phyloP scores from a whole-genome alignment of 2,113 vertebrate species.

The Petaurus breviceps region DNA sequence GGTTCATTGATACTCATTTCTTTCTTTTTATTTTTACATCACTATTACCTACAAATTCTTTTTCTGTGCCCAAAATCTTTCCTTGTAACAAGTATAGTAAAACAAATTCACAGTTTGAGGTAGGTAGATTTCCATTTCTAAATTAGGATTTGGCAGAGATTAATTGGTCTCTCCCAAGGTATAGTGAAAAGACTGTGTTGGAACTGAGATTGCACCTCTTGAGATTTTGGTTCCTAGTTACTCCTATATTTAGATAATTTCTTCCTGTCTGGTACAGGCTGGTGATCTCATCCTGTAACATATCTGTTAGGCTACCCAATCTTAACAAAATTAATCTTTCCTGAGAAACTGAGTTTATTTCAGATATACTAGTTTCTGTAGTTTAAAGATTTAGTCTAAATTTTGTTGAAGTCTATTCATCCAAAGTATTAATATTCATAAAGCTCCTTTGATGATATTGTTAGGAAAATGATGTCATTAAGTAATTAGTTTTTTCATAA shows the following conservation, averaged over 20 bases:
- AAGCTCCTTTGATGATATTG: neutral
- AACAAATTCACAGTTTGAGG: neutral
- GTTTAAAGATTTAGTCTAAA: neutral
- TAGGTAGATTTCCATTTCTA: neutral
- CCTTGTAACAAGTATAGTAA: neutral
- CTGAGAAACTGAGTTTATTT: neutral
- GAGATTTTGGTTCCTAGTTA: neutral
- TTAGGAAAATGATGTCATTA: neutral
- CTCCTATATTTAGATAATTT: neutral
- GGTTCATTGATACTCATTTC: neutral
- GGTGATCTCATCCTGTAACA: neutral
- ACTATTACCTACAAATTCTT: neutral
- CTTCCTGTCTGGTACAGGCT: neutral
- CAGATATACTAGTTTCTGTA: neutral
- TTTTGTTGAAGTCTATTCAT: neutral
- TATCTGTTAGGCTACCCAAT: neutral
- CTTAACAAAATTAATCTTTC: neutral
- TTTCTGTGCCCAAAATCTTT: neutral
- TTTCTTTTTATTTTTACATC: neutral
- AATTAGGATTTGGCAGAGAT: neutral
- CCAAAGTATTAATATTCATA: neutral
- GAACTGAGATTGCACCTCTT: neutral
- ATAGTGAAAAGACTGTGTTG: neutral
- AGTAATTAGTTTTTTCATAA: neutral
- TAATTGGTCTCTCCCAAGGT: neutral